Conservation (phyloP, 2,113 vertebrate genomes). For the Psittacus erithacus region DNA sequence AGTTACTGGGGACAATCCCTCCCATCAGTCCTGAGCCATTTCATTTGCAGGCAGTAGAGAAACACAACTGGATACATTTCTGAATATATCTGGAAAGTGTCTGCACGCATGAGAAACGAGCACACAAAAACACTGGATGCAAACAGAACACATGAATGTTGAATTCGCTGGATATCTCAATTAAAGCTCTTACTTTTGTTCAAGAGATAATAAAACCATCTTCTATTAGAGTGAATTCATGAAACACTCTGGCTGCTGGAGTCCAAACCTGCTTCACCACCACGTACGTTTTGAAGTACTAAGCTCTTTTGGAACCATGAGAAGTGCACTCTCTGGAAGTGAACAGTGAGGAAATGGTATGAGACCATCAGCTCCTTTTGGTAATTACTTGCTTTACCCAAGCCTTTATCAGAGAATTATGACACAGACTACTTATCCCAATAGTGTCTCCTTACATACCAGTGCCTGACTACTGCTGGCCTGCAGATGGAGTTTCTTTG, state of each 20-base stretch:
- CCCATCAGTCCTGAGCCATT: not conserved
- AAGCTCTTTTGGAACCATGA: not conserved
- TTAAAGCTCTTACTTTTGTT: not conserved
- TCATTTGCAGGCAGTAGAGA: not conserved
- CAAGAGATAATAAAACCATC: not conserved
- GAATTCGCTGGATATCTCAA: not conserved
- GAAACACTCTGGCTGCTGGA: not conserved
- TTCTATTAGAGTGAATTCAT: not conserved
- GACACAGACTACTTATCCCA: not conserved
- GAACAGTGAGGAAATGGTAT: not conserved
- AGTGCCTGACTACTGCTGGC: not conserved
- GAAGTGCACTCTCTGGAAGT: not conserved
- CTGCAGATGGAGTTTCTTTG: not conserved
- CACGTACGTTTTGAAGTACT: not conserved
- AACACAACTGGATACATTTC: not conserved
- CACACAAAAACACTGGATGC: not conserved
- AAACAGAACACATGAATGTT: not conserved
- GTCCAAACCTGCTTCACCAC: not conserved
- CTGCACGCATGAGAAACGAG: not conserved
- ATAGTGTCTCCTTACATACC: not conserved
- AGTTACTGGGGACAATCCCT: not conserved
- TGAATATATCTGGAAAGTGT: not conserved
- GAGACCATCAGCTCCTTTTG: not conserved
- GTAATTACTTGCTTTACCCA: not conserved
- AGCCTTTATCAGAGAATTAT: not conserved